Percentiles rank a stretch among this genome's conserved stretches.
These are phyloP conservation scores for Thereva nobilitata DNA, from an alignment of 2,888 invertebrate species.

Conservation along the genomic window DNA sequence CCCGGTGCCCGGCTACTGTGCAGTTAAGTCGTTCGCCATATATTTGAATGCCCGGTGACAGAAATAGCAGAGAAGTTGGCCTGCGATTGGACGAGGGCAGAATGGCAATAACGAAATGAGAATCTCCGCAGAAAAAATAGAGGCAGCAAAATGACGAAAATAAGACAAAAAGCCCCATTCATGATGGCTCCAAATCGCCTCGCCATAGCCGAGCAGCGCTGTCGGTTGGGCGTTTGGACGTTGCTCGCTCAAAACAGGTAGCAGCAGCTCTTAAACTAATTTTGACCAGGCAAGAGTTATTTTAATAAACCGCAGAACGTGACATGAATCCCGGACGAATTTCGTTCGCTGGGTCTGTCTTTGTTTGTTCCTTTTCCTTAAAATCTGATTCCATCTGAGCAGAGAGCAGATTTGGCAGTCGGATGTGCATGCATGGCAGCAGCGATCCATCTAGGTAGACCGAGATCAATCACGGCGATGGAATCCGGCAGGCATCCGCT, in stretches of 20 bases:
- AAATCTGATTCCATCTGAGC: no score
- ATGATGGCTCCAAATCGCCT: conserved; percentile 32
- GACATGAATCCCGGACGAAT: conserved; percentile 50
- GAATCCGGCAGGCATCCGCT: no score
- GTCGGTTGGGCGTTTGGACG: conserved; percentile 16
- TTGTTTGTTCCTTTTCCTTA: neutral
- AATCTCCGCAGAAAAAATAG: conserved; percentile 4
- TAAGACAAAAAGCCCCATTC: conserved; percentile 25
- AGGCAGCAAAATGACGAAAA: conserved; percentile 10
- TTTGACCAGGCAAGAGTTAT: conserved; percentile 52
- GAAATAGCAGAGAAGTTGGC: conserved; percentile 19
- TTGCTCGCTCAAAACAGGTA: conserved; percentile 35
- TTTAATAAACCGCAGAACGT: conserved; percentile 59
- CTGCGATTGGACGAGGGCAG: conserved; percentile 30
- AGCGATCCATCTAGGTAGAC: no score
- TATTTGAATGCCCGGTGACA: conserved; percentile 22
- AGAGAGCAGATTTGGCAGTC: no score
- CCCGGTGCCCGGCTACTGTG: conserved; percentile 19
- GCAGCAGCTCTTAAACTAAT: conserved; percentile 35
- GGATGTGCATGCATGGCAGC: no score
- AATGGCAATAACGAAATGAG: conserved; percentile 23
- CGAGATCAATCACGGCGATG: no score
- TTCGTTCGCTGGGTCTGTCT: conserved; percentile 4
- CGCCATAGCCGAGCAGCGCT: conserved; percentile 14
- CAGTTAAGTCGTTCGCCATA: neutral